These are phyloP conservation scores for Bergia puertoricense DNA, from an alignment of 92 coral and sea anemone genomes.

Conservation along the genomic window DNA sequence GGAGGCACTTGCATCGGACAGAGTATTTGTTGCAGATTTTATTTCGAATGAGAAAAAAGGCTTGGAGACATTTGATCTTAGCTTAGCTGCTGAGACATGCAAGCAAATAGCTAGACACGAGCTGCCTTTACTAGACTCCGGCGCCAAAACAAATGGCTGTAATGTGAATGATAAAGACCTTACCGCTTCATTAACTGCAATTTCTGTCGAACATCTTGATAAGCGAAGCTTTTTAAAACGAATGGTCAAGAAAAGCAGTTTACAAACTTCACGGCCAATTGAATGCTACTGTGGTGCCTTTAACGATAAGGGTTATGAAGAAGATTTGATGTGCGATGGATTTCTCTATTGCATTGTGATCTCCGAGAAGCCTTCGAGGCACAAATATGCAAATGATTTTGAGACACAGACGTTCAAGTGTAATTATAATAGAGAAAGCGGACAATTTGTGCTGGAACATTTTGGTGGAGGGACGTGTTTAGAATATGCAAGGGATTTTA, in stretches of 20 bases:
- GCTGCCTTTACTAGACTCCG: slow-evolving; percentile 3
- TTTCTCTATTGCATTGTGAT: slow-evolving; percentile 58
- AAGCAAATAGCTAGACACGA: slow-evolving; percentile 51
- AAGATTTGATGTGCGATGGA: slow-evolving; percentile 51
- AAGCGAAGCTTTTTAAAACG: slow-evolving; percentile 85
- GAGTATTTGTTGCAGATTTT: slow-evolving; percentile 70
- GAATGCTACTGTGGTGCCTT: slow-evolving; percentile 47
- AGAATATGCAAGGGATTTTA: slow-evolving; percentile 46
- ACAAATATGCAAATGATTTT: slow-evolving; percentile 38
- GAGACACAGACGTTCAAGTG: slow-evolving; percentile 64
- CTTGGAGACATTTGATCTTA: slow-evolving; percentile 78
- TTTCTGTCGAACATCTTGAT: slow-evolving; percentile 77
- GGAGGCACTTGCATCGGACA: slow-evolving; percentile 67
- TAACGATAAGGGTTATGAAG: slow-evolving; percentile 27
- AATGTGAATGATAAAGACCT: not conserved
- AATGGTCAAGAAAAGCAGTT: slow-evolving; percentile 83
- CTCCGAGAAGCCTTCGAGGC: slow-evolving; percentile 47
- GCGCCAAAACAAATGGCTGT: slow-evolving; percentile 37
- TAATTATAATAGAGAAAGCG: slow-evolving; percentile 40
- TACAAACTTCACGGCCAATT: slow-evolving; percentile 77
- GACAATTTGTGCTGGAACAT: slow-evolving; percentile 59
- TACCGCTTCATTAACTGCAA: slow-evolving; percentile 51
- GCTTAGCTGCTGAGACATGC: slow-evolving; percentile 73
- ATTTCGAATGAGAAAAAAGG: slow-evolving; percentile 73
- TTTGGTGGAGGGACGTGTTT: slow-evolving; percentile 55